These are phyloP conservation scores for Natator depressus DNA, from an alignment of 2,113 vertebrate species.

Conservation along the genomic window DNA sequence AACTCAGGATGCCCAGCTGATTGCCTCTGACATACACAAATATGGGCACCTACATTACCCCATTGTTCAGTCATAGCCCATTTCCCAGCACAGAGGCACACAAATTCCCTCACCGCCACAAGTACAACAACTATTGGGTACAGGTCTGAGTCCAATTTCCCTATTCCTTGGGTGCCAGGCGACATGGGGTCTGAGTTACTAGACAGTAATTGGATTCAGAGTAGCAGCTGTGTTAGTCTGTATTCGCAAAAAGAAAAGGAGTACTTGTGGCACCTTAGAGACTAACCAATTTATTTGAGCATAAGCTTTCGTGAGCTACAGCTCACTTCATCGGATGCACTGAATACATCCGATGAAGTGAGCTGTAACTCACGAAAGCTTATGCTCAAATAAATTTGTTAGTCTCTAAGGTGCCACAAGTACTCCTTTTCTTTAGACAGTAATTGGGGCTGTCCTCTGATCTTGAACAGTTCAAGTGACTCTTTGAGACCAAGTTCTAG, in stretches of 20 bases:
- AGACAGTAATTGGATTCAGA: no score
- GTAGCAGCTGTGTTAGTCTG: no score
- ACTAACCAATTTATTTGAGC: no score
- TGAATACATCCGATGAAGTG: no score
- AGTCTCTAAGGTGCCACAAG: no score
- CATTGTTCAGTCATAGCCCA: rapidly evolving
- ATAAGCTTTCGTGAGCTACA: no score
- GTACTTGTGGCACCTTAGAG: no score
- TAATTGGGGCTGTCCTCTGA: background rate
- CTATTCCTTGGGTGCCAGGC: background rate
- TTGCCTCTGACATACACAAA: rapidly evolving
- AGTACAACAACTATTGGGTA: background rate
- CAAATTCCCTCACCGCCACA: background rate
- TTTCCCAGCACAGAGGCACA: background rate
- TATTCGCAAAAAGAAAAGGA: no score
- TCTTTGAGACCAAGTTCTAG: background rate
- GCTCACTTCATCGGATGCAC: no score
- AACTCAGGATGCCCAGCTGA: rapidly evolving
- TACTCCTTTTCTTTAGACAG: no score
- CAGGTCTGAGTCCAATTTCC: background rate
- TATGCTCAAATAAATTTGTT: no score
- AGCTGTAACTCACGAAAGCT: no score
- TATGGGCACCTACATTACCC: rapidly evolving
- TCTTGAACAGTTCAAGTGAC: background rate
- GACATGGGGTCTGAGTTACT: background rate